Conservation (phyloP, 2,113 vertebrate genomes). For the Xenopus laevis region DNA sequence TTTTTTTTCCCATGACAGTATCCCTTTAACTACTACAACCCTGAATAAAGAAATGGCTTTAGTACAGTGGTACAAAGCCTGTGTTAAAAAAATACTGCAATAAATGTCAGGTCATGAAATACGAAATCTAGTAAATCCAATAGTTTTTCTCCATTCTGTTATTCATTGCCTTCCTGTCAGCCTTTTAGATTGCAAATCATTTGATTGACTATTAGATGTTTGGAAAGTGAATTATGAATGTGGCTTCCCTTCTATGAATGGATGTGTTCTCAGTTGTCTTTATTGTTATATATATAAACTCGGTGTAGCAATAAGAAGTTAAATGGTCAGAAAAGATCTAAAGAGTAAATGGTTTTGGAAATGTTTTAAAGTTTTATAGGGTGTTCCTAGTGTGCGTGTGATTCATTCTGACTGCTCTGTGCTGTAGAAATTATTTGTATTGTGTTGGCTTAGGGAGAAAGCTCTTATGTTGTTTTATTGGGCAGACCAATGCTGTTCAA, state of each 20-base stretch:
- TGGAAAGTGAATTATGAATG: conserved; percentile 85
- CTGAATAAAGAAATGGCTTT: too few species aligned
- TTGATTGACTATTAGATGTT: conserved; percentile 97
- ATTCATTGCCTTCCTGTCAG: conserved; percentile 93
- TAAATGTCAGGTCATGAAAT: conserved; percentile 73
- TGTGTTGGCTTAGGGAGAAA: background rate
- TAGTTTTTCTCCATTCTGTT: conserved; percentile 87
- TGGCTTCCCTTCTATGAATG: conserved; percentile 69
- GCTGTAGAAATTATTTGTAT: conserved; percentile 48
- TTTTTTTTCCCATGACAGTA: too few species aligned
- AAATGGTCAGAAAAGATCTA: conserved; percentile 66
- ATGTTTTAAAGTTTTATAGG: conserved; percentile 59
- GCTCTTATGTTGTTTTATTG: background rate
- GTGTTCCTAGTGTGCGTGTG: conserved; percentile 55
- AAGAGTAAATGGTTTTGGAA: conserved; percentile 62
- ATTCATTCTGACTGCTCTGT: conserved; percentile 54
- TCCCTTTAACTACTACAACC: conserved; percentile 19
- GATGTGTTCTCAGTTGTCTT: conserved; percentile 65
- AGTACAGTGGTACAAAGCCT: background rate
- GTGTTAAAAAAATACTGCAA: conserved; percentile 53
- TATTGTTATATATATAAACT: conserved; percentile 65
- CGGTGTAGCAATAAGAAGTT: conserved; percentile 65
- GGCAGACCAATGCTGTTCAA: background rate
- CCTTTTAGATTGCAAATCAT: conserved; percentile 95
- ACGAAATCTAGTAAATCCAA: conserved; percentile 79